Percentiles rank a stretch among this genome's conserved stretches.
Conservation (phyloP, 2,888 invertebrate genomes). For the Thymelicus acteon region DNA sequence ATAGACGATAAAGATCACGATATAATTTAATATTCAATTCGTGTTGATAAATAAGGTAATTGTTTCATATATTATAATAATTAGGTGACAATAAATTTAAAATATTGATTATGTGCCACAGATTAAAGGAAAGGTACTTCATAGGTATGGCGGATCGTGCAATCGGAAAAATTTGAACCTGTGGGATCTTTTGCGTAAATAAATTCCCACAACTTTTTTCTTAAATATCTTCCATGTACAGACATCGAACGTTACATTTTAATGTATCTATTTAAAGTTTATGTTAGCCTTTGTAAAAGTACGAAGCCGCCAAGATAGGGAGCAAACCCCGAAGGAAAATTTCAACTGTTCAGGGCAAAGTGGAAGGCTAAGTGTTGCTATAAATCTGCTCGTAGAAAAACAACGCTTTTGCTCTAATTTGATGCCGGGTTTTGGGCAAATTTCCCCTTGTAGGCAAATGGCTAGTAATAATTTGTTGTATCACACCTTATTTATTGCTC, state of each 20-base stretch:
- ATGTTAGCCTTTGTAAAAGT: background rate
- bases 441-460: constrained; percentile 28
- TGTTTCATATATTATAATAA: too few relatives aligned
- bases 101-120: too few relatives aligned
- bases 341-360: constrained; percentile 70
- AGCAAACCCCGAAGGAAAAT: constrained; percentile 55
- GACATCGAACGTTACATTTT: too few relatives aligned
- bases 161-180: too few relatives aligned
- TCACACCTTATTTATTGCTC: constrained; percentile 16
- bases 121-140: too few relatives aligned
- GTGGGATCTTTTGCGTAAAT: background rate
- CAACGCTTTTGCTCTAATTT: constrained; percentile 59
- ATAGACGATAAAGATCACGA: too few relatives aligned
- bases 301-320: constrained; percentile 43
- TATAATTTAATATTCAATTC: too few relatives aligned
- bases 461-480: constrained; percentile 19
- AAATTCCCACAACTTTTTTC: background rate
- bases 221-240: too few relatives aligned
- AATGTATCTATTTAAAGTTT: too few relatives aligned
- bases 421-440: constrained; percentile 45
- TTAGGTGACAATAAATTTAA: too few relatives aligned
- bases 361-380: constrained; percentile 72
- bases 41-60: too few relatives aligned
- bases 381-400: constrained; percentile 75
- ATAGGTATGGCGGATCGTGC: too few relatives aligned